These are phyloP conservation scores for Aplochiton taeniatus DNA, from an alignment of 2,797 vertebrate species.

Conservation along the genomic window DNA sequence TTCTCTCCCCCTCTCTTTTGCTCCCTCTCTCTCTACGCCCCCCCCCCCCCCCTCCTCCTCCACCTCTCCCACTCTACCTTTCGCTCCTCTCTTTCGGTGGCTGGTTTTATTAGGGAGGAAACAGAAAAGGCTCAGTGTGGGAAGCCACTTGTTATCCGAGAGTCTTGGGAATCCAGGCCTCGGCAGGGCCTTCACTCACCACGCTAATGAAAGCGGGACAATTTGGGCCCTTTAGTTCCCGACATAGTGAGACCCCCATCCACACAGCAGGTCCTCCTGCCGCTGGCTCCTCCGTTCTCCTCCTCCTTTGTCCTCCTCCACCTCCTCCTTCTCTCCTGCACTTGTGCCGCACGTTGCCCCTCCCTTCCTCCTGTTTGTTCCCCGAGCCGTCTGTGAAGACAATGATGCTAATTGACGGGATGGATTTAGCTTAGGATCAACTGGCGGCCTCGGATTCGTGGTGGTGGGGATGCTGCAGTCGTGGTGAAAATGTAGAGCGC, in stretches of 20 bases:
- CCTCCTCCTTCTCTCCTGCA: too few relatives aligned
- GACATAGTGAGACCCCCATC: conserved; percentile 76
- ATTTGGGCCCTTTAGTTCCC: conserved; percentile 88
- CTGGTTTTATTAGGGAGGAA: conserved; percentile 79
- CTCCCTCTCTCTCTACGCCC: conserved; percentile 19
- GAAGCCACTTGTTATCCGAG: conserved; percentile 91
- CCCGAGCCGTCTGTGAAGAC: too few relatives aligned
- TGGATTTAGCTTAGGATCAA: too few relatives aligned
- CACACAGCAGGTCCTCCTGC: conserved; percentile 35
- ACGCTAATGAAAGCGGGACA: conserved; percentile 94
- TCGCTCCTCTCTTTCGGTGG: conserved; percentile 42
- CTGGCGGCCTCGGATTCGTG: too few relatives aligned
- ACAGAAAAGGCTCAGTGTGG: conserved; percentile 84
- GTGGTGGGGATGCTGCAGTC: too few relatives aligned
- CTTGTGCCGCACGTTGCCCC: too few relatives aligned
- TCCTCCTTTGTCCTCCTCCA: conserved; percentile 23
- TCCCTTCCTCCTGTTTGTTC: conserved; percentile 26
- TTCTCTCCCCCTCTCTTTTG: conserved; percentile 25
- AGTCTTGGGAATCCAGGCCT: conserved; percentile 97
- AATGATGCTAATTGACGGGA: too few relatives aligned
- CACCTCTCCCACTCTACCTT: conserved; percentile 32
- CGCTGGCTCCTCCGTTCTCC: conserved; percentile 45
- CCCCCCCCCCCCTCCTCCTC: conserved; percentile 1
- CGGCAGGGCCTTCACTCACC: conserved; percentile 94
- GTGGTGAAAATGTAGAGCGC: too few relatives aligned